Conservation (phyloP, 2,888 invertebrate genomes). For the Acleris laterana region DNA sequence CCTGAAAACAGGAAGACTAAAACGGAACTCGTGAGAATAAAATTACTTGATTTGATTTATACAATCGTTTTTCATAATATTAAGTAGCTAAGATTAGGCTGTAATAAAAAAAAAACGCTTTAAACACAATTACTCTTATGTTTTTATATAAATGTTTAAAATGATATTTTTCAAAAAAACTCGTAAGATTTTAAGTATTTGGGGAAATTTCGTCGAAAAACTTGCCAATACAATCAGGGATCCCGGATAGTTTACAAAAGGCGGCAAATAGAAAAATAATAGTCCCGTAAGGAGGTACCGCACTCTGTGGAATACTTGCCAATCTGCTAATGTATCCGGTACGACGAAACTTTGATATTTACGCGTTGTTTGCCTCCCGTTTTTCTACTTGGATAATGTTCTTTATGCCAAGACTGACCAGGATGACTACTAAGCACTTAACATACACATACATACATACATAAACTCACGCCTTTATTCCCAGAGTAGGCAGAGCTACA, state of each 20-base stretch:
- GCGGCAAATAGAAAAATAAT: constrained; percentile 30
- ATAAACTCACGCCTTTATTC: no score
- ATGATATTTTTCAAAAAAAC: no score
- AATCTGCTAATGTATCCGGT: constrained; percentile 35
- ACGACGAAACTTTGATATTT: constrained; percentile 9
- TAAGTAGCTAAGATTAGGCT: no score
- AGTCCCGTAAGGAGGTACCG: constrained; percentile 14
- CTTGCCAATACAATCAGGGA: constrained; percentile 15
- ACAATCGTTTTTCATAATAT: no score
- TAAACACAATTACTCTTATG: no score
- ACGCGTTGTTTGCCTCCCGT: neutral
- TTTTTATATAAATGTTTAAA: no score
- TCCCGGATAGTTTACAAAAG: constrained; percentile 18
- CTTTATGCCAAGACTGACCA: no score
- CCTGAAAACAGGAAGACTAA: neutral
- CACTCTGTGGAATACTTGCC: constrained; percentile 22
- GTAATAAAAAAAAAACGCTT: no score
- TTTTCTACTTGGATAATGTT: neutral
- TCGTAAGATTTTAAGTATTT: no score
- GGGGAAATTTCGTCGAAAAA: neutral
- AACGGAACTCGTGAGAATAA: neutral
- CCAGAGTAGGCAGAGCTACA: no score
- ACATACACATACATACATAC: no score
- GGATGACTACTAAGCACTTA: neutral
- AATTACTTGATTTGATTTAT: no score